Conservation (phyloP, 2,888 invertebrate genomes). For the Chorisops tibialis region DNA sequence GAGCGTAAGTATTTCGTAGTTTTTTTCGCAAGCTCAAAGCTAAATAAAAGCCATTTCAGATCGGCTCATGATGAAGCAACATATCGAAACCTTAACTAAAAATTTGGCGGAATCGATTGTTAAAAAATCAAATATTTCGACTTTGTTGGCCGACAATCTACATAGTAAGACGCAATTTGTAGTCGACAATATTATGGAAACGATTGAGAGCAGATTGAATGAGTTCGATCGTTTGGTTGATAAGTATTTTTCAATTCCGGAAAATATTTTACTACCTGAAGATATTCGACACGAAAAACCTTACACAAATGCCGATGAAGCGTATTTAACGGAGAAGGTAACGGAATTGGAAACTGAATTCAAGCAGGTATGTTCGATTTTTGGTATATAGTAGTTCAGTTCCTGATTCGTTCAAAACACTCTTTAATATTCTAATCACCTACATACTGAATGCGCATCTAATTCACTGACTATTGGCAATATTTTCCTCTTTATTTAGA, state of each 20-base stretch:
- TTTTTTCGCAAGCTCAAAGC: slow-evolving; percentile 29
- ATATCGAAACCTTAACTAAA: not conserved
- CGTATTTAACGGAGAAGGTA: slow-evolving; percentile 35
- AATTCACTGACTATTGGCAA: not conserved
- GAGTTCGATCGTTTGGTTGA: slow-evolving; percentile 38
- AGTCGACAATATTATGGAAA: slow-evolving; percentile 35
- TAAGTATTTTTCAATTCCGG: slow-evolving; percentile 42
- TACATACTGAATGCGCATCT: no score
- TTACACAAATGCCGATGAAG: slow-evolving; percentile 38
- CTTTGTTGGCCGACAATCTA: slow-evolving; percentile 36
- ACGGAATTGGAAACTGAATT: slow-evolving; percentile 38
- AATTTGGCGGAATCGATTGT: slow-evolving; percentile 27
- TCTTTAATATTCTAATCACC: no score
- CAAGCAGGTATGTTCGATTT: slow-evolving; percentile 40
- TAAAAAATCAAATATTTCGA: slow-evolving; percentile 32
- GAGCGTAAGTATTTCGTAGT: slow-evolving; percentile 37
- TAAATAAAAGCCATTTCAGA: slow-evolving; percentile 23
- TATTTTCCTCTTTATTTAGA: slow-evolving; percentile 33
- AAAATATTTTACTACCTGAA: slow-evolving; percentile 42
- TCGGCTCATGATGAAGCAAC: slow-evolving; percentile 6
- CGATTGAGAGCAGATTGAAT: slow-evolving; percentile 36
- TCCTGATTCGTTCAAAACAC: no score
- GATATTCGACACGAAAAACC: slow-evolving; percentile 40
- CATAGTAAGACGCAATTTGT: slow-evolving; percentile 30
- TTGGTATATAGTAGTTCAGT: no score